Evolutionary conservation across 2,113 vertebrate species (phyloP), one percentile per base, ranked within the genome.

Genomic region (Daboia siamensis): DNA sequence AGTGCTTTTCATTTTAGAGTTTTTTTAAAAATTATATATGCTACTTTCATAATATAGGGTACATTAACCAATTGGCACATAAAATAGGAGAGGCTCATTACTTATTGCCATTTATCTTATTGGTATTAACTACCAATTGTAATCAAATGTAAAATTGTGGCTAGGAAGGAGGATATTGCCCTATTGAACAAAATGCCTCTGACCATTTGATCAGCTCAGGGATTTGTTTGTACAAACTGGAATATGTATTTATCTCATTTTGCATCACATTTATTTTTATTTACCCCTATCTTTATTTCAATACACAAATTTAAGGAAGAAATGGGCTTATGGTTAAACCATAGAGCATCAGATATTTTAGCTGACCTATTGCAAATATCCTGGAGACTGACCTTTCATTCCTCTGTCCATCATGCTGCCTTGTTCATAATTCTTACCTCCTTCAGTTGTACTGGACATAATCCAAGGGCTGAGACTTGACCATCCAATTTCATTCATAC

Each of bases 401-500:
- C 20, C 21, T 90, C 26, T 90, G 21, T 13, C 33, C 1, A 46
- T 20, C 6, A 21, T n/a, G 17, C 59, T 52, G 0, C 0, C 13
- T 5, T 57, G 2, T 69, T 92, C 23, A 51, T 6, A 0, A 84
- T 93, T 92, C 96, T 96, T 97, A 99, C 99, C 98, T 98, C 98
- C 99, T 96, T 99, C 99, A 0, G 98, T 98, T 8, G 99, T 99
- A 96, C 97, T 98, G 97, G 97, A 97, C 0, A 95, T 97, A 94
- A 98, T 94, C 98, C 98, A 98, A 87, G 95, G 93, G 94, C 98
- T 98, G 88, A 96, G 64, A 0, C 94, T 29, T 0, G 99, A 99
- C 94, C 97, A 96, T 86, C 98, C 99, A 0, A 99, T 96, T 94
- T 99, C 99, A 13, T 99, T 99, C 97, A 95, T 94, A 93, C 99